Percentiles rank a stretch among this genome's conserved stretches.
Evolutionary conservation across 2,888 invertebrate genomes (phyloP).

Genomic region (Caenorhabditis drosophilae): DNA sequence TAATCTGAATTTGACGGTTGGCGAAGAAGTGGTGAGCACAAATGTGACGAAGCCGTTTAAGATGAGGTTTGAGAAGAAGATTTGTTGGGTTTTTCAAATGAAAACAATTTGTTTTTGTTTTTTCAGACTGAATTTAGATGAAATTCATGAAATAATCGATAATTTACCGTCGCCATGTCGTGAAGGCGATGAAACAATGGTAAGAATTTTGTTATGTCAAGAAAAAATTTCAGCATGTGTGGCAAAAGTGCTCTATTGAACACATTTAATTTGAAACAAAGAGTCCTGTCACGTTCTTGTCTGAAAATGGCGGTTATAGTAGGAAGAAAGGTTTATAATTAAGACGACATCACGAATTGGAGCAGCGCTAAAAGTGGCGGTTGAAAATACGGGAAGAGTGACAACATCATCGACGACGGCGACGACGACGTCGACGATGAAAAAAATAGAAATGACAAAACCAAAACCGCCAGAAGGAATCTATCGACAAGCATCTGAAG

Average conservation of each 20-base stretch:
- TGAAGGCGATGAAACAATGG: conserved; percentile 9
- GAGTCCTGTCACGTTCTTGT: too few relatives aligned
- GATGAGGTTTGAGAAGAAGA: conserved; percentile 6
- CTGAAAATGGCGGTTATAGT: too few relatives aligned
- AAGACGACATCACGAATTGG: conserved; percentile 23
- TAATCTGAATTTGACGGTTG: background rate
- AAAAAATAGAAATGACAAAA: too few relatives aligned
- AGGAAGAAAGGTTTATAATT: too few relatives aligned
- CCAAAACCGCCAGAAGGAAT: too few relatives aligned
- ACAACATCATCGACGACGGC: background rate
- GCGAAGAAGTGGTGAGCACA: background rate
- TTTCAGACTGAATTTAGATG: conserved; percentile 19
- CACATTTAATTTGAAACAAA: too few relatives aligned
- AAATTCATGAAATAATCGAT: conserved; percentile 13
- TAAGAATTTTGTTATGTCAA: conserved; percentile 7
- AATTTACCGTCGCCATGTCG: conserved; percentile 16
- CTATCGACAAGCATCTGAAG: too few relatives aligned
- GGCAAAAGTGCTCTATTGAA: too few relatives aligned
- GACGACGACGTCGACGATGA: too few relatives aligned
- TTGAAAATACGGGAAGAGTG: conserved; percentile 14
- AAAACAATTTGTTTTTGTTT: background rate
- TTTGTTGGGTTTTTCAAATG: background rate
- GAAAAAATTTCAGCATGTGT: too few relatives aligned
- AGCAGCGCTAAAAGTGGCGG: conserved; percentile 22
- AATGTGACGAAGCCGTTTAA: conserved; percentile 20